Conservation (phyloP, 2,888 invertebrate species). For the Timema podura region DNA sequence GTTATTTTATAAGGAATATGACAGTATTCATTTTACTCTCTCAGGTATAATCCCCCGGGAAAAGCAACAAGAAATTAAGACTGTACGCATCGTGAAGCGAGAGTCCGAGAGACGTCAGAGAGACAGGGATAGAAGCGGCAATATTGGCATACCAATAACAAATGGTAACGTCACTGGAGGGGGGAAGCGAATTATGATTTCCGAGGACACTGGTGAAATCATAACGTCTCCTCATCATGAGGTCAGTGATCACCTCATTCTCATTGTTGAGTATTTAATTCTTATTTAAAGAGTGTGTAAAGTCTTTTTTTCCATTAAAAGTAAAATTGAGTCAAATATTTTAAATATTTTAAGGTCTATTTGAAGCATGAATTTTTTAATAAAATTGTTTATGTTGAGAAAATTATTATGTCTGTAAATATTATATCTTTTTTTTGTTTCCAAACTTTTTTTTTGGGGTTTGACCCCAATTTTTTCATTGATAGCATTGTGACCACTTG, state of each 20-base stretch:
- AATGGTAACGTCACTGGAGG: constrained; percentile 28
- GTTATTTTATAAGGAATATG: constrained; percentile 5
- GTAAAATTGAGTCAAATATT: too few species aligned
- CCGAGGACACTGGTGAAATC: constrained; percentile 20
- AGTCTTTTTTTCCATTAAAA: too few species aligned
- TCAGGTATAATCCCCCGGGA: constrained; percentile 69
- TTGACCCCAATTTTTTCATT: too few species aligned
- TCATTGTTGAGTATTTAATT: too few species aligned
- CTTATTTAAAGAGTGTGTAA: too few species aligned
- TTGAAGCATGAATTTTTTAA: too few species aligned
- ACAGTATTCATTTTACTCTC: constrained; percentile 35
- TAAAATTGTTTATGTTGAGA: too few species aligned
- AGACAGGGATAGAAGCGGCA: constrained; percentile 65
- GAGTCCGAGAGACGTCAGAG: constrained; percentile 83
- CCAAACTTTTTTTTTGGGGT: too few species aligned
- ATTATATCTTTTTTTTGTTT: too few species aligned
- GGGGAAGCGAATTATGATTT: constrained; percentile 34
- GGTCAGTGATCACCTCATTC: constrained; percentile 14
- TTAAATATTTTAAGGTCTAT: too few species aligned
- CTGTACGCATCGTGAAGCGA: constrained; percentile 88
- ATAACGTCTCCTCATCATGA: constrained; percentile 16
- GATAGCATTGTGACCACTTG: too few species aligned
- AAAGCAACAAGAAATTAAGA: constrained; percentile 81
- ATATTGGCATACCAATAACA: constrained; percentile 39
- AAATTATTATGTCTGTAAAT: too few species aligned